Evolutionary conservation across 2,797 vertebrate species (phyloP).

Genomic region (Trachurus trachurus): DNA sequence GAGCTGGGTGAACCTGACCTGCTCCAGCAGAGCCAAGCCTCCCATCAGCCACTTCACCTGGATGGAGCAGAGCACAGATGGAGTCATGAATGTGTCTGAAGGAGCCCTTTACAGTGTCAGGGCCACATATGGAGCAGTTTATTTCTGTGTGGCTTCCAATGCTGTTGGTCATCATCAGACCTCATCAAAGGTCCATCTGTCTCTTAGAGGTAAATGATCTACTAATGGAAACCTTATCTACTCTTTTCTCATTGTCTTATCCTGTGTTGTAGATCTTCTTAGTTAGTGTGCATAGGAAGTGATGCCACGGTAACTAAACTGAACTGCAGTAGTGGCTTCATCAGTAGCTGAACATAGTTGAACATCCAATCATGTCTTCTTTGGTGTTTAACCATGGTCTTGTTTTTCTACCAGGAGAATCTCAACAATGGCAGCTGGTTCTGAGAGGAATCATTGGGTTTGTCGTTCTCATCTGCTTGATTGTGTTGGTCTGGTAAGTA

Average conservation of each 20-base stretch:
- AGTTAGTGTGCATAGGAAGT: too few relatives aligned
- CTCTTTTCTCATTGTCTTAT: not conserved
- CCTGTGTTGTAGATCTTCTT: not conserved
- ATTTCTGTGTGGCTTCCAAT: constrained; percentile 69
- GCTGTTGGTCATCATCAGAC: constrained; percentile 22
- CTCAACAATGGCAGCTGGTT: not conserved
- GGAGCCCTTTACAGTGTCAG: constrained; percentile 49
- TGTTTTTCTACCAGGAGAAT: not conserved
- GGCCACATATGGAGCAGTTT: constrained; percentile 42
- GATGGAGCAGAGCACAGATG: constrained; percentile 45
- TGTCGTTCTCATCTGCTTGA: constrained; percentile 26
- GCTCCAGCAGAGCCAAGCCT: constrained; percentile 76
- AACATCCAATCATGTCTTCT: too few relatives aligned
- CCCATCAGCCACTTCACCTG: constrained; percentile 66
- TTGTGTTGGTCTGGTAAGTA: constrained; percentile 39
- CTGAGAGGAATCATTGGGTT: constrained; percentile 35
- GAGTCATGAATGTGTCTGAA: constrained; percentile 3
- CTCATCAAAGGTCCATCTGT: constrained; percentile 40
- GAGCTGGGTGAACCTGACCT: constrained; percentile 71
- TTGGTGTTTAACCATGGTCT: too few relatives aligned
- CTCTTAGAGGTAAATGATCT: constrained; percentile 32
- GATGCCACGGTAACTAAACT: not conserved
- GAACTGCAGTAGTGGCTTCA: too few relatives aligned
- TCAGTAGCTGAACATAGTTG: too few relatives aligned
- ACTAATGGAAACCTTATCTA: not conserved